Conservation (phyloP, 2,797 vertebrate species). For the Vespertilio murinus region DNA sequence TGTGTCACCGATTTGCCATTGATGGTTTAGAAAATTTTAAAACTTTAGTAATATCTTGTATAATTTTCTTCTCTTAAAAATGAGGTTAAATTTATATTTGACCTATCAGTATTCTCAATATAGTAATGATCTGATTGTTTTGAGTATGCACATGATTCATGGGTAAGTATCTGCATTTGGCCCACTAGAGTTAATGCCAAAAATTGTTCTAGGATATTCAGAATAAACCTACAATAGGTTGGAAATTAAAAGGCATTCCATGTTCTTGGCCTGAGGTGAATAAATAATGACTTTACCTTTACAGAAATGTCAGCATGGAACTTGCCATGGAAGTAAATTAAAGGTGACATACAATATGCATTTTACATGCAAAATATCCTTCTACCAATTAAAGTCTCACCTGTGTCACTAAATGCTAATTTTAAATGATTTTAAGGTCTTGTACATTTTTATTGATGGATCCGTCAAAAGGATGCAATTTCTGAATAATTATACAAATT, state of each 20-base stretch:
- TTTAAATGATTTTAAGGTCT: conserved; percentile 61
- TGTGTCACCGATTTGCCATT: neutral
- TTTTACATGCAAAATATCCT: conserved; percentile 15
- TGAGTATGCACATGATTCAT: neutral
- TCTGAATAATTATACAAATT: conserved; percentile 48
- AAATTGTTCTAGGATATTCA: conserved; percentile 14
- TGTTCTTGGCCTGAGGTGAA: neutral
- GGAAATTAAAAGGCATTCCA: conserved; percentile 33
- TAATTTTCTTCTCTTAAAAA: conserved; percentile 2
- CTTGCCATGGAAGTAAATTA: conserved; percentile 39
- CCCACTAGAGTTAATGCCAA: neutral
- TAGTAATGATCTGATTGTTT: neutral
- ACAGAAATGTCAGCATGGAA: conserved; percentile 14
- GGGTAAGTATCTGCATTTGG: neutral
- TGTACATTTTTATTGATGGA: conserved; percentile 68
- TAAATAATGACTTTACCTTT: conserved; percentile 36
- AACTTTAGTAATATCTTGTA: neutral
- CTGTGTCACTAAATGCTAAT: conserved; percentile 62
- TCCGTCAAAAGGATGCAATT: conserved; percentile 40
- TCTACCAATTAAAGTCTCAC: conserved; percentile 52
- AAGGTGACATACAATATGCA: conserved; percentile 19
- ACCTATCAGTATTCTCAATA: neutral
- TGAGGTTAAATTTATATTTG: neutral
- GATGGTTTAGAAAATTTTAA: neutral
- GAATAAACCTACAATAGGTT: neutral